Percentiles rank a stretch among this genome's conserved stretches.
These are phyloP conservation scores for Gymnocephalus cernua DNA, from an alignment of 2,113 vertebrate species.

Conservation along the genomic window DNA sequence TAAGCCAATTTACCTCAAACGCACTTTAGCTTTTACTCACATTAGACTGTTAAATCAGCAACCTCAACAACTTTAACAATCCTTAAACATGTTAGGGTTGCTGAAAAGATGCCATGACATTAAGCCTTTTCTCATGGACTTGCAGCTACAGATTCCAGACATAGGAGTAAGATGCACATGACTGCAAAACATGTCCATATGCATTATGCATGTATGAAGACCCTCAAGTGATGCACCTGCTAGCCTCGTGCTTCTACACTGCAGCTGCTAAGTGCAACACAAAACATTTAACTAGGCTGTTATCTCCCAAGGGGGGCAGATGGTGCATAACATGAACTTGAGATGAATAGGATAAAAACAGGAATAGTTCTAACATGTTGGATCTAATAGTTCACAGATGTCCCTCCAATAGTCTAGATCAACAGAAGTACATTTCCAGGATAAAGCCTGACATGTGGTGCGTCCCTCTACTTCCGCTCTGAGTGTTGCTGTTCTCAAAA, in stretches of 20 bases:
- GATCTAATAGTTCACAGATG: not conserved
- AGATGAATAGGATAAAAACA: slow-evolving; percentile 16
- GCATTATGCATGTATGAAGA: slow-evolving; percentile 49
- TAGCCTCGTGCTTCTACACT: slow-evolving; percentile 20
- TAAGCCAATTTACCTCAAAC: slow-evolving; percentile 24
- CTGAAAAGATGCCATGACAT: slow-evolving; percentile 2
- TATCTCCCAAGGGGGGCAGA: slow-evolving; percentile 32
- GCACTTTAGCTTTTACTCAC: slow-evolving; percentile 11
- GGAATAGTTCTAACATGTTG: not conserved
- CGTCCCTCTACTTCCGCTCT: too few relatives aligned
- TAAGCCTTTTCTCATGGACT: slow-evolving; percentile 6
- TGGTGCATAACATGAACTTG: slow-evolving; percentile 16
- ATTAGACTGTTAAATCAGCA: slow-evolving; percentile 18
- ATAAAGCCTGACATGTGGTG: too few relatives aligned
- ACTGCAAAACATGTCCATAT: slow-evolving; percentile 37
- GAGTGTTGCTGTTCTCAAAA: too few relatives aligned
- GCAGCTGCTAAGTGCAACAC: slow-evolving; percentile 53
- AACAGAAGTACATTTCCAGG: too few relatives aligned
- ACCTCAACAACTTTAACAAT: not conserved
- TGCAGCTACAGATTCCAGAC: slow-evolving; percentile 1
- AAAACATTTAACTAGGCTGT: slow-evolving; percentile 22
- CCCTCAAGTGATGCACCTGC: slow-evolving; percentile 63
- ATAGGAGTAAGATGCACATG: slow-evolving; percentile 13
- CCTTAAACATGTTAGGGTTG: slow-evolving; percentile 5
- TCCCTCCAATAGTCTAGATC: not conserved